A percentile compares a stretch with the other conserved stretches of the same genome.
Conservation (phyloP, 2,797 vertebrate genomes). For the Enteromius trimaculatus region DNA sequence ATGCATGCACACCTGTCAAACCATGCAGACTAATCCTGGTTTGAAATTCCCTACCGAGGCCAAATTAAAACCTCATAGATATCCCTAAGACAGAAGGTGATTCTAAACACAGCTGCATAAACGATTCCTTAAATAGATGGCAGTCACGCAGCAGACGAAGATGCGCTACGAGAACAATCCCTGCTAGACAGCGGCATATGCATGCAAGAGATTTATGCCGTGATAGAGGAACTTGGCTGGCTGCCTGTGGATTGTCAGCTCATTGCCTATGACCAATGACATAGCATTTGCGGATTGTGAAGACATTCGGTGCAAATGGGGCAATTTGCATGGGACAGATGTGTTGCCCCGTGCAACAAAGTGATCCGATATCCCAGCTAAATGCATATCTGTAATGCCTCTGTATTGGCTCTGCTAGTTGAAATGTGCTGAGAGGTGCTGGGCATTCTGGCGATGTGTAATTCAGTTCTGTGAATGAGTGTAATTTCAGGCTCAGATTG, state of each 20-base stretch:
- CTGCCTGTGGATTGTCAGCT: slow-evolving; percentile 71
- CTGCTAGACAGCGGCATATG: slow-evolving; percentile 72
- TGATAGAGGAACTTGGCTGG: slow-evolving; percentile 60
- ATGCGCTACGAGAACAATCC: slow-evolving; percentile 63
- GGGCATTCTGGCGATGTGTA: slow-evolving; percentile 45
- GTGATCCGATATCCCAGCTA: slow-evolving; percentile 32
- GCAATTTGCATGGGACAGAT: slow-evolving; percentile 56
- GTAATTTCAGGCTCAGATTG: slow-evolving; percentile 19
- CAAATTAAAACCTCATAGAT: slow-evolving; percentile 70
- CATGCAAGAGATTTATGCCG: slow-evolving; percentile 71
- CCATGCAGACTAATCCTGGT: slow-evolving; percentile 57
- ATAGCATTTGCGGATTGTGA: slow-evolving; percentile 61
- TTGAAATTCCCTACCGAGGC: slow-evolving; percentile 60
- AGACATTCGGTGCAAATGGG: slow-evolving; percentile 48
- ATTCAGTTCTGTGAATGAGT: slow-evolving; percentile 43
- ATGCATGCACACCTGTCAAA: slow-evolving; percentile 63
- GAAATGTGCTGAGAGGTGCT: slow-evolving; percentile 15
- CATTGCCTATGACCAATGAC: slow-evolving; percentile 75
- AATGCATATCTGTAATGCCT: slow-evolving; percentile 47
- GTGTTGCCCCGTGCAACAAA: slow-evolving; percentile 26
- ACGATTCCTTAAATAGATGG: slow-evolving; percentile 67
- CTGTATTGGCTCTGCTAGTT: slow-evolving; percentile 28
- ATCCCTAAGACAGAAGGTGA: slow-evolving; percentile 69
- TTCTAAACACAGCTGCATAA: slow-evolving; percentile 54
- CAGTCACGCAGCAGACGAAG: slow-evolving; percentile 54